phyloP scores from a whole-genome alignment of 1,140 invertebrate genomes.

The Dendroctonus valens region DNA sequence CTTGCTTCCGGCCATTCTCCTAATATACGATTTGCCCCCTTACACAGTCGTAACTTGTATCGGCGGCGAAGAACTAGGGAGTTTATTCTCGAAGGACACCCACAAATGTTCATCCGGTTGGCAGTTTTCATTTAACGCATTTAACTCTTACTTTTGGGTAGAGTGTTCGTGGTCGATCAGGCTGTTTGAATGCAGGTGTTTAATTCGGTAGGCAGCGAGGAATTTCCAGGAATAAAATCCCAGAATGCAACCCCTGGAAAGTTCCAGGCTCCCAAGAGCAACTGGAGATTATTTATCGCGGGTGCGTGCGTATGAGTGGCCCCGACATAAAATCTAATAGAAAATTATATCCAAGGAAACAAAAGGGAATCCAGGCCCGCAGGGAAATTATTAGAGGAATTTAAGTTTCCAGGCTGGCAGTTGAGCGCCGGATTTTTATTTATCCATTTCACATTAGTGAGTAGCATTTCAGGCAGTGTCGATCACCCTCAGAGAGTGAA shows the following conservation, averaged over 20 bases:
- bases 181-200: no score
- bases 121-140: neutral
- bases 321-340: constrained; percentile 33
- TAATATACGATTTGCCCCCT: constrained; percentile 30
- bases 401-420: constrained; percentile 24
- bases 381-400: constrained; percentile 33
- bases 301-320: constrained; percentile 35
- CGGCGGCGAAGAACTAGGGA: constrained; percentile 6
- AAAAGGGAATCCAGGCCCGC: constrained; percentile 24
- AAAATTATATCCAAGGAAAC: constrained; percentile 32
- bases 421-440: constrained; percentile 7
- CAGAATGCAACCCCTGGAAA: constrained; percentile 11
- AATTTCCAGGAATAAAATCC: constrained; percentile 10
- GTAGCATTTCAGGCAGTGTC: no score
- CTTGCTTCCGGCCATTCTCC: constrained; percentile 33
- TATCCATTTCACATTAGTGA: no score
- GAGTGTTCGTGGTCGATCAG: no score
- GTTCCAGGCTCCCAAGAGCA: constrained; percentile 30
- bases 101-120: neutral
- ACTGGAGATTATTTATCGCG: constrained; percentile 33
- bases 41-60: constrained; percentile 32
- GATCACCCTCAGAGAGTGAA: no score
- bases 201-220: neutral
- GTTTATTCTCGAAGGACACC: constrained; percentile 5
- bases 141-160: no score